Conservation (phyloP, 2,113 vertebrate species). For the Oxyura jamaicensis region DNA sequence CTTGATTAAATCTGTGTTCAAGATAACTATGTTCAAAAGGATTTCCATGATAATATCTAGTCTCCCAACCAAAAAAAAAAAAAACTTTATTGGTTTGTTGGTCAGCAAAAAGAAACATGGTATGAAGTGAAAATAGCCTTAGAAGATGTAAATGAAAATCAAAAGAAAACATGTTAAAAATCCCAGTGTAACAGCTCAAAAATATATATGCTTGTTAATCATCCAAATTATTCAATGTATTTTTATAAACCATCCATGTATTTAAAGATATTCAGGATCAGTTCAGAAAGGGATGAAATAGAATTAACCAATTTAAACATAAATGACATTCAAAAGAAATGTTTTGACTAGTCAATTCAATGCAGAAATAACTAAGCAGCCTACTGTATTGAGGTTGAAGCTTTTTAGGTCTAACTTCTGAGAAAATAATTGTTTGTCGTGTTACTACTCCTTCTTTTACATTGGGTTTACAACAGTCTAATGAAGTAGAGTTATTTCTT, state of each 20-base stretch:
- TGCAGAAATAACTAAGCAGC: not conserved
- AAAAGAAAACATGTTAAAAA: not conserved
- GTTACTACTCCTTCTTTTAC: not conserved
- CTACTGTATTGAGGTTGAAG: not conserved
- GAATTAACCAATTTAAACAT: not conserved
- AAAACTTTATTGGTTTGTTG: not conserved
- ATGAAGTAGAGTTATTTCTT: not conserved
- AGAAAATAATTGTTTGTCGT: not conserved
- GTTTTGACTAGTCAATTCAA: constrained; percentile 20
- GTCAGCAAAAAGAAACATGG: not conserved
- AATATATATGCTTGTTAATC: not conserved
- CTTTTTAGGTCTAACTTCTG: not conserved
- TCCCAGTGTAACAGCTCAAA: not conserved
- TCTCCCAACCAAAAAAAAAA: not conserved
- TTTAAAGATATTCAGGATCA: not conserved
- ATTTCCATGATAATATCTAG: not conserved
- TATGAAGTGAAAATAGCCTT: not conserved
- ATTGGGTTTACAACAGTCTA: not conserved
- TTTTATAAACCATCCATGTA: not conserved
- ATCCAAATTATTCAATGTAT: not conserved
- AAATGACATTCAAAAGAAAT: not conserved
- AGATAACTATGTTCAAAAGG: not conserved
- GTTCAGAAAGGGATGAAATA: not conserved
- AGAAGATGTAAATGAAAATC: not conserved
- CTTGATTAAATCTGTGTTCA: not conserved